Conservation (phyloP, 2,113 vertebrate species). For the Synodontis membranacea region DNA sequence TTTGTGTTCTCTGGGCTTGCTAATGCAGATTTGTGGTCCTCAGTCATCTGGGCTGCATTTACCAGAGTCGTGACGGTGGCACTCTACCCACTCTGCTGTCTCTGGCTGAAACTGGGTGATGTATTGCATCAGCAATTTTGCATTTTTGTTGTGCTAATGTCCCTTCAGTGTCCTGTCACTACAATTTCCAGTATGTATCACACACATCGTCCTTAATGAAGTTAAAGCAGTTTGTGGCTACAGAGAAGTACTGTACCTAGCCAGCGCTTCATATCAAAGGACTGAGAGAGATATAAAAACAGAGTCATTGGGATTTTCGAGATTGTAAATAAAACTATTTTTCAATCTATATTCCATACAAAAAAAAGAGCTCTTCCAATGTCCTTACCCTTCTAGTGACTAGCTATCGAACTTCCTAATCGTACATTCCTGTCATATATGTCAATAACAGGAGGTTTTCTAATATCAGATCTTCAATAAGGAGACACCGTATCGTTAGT, state of each 20-base stretch:
- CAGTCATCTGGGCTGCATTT: background rate
- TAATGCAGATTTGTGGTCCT: background rate
- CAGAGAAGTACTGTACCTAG: background rate
- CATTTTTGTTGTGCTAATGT: background rate
- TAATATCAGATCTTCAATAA: background rate
- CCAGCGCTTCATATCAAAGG: background rate
- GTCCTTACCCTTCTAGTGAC: background rate
- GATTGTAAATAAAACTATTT: background rate
- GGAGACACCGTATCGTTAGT: background rate
- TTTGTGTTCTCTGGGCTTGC: background rate
- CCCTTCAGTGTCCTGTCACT: background rate
- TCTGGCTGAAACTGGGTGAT: background rate
- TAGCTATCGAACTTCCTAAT: background rate
- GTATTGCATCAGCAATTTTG: background rate
- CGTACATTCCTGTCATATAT: background rate
- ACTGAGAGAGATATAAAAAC: background rate
- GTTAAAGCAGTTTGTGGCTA: background rate
- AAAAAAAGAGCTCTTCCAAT: background rate
- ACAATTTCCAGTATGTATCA: background rate
- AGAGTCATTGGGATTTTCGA: background rate
- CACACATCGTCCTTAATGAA: background rate
- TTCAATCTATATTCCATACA: slow-evolving; percentile 4
- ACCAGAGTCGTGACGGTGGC: background rate
- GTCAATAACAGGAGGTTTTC: background rate
- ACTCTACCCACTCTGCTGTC: background rate